These are phyloP conservation scores for Athalia circularis DNA, from an alignment of 2,888 invertebrate species.

Conservation along the genomic window DNA sequence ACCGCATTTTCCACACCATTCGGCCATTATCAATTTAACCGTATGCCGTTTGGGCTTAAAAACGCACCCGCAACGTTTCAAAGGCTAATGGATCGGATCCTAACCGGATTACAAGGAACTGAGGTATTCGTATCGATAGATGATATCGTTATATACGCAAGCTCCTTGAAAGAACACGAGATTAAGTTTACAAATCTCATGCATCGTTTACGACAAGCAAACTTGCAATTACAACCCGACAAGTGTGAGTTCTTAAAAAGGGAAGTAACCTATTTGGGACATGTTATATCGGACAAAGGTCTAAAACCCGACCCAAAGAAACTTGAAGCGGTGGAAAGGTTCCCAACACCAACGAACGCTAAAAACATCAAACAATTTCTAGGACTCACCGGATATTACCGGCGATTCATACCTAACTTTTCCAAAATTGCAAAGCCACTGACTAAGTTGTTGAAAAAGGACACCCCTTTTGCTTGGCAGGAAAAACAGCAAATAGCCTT, in stretches of 20 bases:
- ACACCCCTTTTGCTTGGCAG: too few relatives aligned
- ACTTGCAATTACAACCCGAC: slow-evolving; percentile 44
- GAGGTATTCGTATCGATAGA: slow-evolving; percentile 54
- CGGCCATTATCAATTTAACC: slow-evolving; percentile 59
- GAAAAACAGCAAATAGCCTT: too few relatives aligned
- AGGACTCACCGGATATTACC: slow-evolving; percentile 15
- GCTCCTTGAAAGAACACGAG: slow-evolving; percentile 48
- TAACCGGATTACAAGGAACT: slow-evolving; percentile 53
- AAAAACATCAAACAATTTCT: slow-evolving; percentile 46
- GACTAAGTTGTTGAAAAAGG: too few relatives aligned
- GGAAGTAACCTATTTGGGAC: slow-evolving; percentile 49
- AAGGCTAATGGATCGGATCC: slow-evolving; percentile 53
- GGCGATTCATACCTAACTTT: background rate
- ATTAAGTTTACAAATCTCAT: slow-evolving; percentile 38
- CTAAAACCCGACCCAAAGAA: slow-evolving; percentile 46
- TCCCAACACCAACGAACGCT: slow-evolving; percentile 46
- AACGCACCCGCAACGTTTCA: slow-evolving; percentile 53
- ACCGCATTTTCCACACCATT: slow-evolving; percentile 57
- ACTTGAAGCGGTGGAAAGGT: slow-evolving; percentile 42
- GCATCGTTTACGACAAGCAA: slow-evolving; percentile 26
- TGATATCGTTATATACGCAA: slow-evolving; percentile 51
- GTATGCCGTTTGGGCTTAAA: slow-evolving; percentile 60
- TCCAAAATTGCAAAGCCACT: slow-evolving; percentile 10
- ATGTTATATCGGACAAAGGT: slow-evolving; percentile 45
- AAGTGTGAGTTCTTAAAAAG: slow-evolving; percentile 47